Evolutionary conservation across 1,140 invertebrate genomes (phyloP), one percentile per base, ranked within the genome.

Genomic region (Battus philenor): DNA sequence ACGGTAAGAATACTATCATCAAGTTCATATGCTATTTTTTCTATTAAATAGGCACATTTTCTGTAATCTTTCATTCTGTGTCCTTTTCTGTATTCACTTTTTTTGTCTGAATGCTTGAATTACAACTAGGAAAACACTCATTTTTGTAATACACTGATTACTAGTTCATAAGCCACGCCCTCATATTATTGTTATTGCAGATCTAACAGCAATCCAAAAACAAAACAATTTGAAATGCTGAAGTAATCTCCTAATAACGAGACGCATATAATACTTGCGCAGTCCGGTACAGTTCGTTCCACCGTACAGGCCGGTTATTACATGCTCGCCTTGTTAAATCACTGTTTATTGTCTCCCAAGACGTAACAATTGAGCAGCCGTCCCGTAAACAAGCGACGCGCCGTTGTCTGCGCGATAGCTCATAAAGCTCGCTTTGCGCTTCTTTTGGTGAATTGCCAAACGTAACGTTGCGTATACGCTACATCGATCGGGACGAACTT

Each of bases 281-380:
- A 0, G 11, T 18, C 18, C 10, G 33, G 33, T 10, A 10, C 17
- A 36, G 4, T 34, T n/a, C 16, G 4, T 36, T 36, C 17, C n/a
- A 36, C 33, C 17, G 20, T 5, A 22, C 20, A 22, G n/a, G 9
- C 27, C 10, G 9, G 18, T 36, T 36, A 36, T 36, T 22, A 36
- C 12, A 15, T 8, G 6, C 6, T 27, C 7, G 34, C 18, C 24
- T 41, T 41, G 15, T 41, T 41, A 41, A 41, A 41, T 41, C 24
- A 41, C 20, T n/a, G 38, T 41, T 27, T 17, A 41, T 41, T 41
- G 38, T 41, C 38, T n/a, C 12, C n/a, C 22, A 17, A 41, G 38
- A 41, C 38, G 38, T 41, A 41, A 41, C 38, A 41, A 41, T 41
- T 27, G 24, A 10, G 17, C 17, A 36, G 33, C n/a, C 38, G 31